A percentile compares a stretch with the other conserved stretches of the same genome.
Conservation (phyloP, 2,113 vertebrate genomes). For the Catharus bicknelli region DNA sequence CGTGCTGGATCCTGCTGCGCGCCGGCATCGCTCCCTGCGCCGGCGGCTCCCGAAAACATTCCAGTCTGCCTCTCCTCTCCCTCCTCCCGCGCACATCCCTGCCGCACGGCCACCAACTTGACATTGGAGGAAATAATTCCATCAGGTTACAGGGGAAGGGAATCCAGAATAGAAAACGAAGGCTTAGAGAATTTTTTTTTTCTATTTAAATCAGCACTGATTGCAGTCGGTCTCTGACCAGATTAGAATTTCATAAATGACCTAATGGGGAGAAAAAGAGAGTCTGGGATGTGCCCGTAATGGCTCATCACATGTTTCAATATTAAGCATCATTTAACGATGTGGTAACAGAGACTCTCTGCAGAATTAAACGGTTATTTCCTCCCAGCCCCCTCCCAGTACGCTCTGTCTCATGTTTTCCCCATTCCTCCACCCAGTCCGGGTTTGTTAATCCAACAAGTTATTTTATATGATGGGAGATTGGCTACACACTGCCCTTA, state of each 20-base stretch:
- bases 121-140: neutral
- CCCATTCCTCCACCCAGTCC: neutral
- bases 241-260: conserved; percentile 2
- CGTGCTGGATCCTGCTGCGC: neutral
- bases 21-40: neutral
- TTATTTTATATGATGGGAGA: conserved; percentile 1
- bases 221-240: neutral
- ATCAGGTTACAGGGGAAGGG: neutral
- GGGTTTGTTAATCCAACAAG: conserved; percentile 33
- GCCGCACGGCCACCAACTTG: neutral
- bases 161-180: neutral
- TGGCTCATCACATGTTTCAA: neutral
- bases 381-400: conserved; percentile 22
- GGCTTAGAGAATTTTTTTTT: neutral
- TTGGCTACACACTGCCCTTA: neutral
- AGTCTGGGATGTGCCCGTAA: neutral
- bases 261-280: neutral
- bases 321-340: conserved; percentile 20
- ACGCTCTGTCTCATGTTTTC: neutral
- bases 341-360: conserved; percentile 33
- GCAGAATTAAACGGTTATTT: conserved; percentile 25
- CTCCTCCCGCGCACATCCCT: neutral
- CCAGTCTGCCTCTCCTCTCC: neutral
- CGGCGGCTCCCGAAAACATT: neutral
- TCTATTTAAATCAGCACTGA: conserved; percentile 11